Conservation (phyloP, 2,797 vertebrate genomes). For the Coluber constrictor region DNA sequence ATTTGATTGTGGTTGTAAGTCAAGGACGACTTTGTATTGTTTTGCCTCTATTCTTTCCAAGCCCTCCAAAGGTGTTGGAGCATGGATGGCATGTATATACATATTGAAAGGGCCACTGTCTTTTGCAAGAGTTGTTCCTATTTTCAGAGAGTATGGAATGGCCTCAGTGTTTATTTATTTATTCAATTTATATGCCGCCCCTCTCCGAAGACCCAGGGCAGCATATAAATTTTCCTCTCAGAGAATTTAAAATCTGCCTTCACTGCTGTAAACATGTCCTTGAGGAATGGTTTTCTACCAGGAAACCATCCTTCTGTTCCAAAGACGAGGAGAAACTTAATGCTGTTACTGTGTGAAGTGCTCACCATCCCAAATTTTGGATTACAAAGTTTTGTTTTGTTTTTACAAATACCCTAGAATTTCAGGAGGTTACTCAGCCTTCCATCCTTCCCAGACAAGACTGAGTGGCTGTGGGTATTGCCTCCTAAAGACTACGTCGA, state of each 20-base stretch:
- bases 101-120: background rate
- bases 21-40: background rate
- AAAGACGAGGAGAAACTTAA: background rate
- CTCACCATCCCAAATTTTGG: background rate
- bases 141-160: background rate
- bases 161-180: background rate
- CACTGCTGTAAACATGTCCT: background rate
- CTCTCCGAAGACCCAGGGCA: no score
- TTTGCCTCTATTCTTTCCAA: background rate
- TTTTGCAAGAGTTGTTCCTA: background rate
- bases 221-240: background rate
- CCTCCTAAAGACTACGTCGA: no score
- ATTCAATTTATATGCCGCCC: no score
- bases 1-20: background rate
- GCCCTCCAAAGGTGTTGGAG: background rate
- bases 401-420: background rate
- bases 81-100: background rate
- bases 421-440: background rate
- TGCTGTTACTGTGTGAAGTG: background rate
- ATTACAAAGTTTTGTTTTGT: background rate
- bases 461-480: no score
- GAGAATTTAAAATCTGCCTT: background rate
- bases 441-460: no score
- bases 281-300: background rate
- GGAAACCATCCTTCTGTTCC: background rate